Conservation (phyloP, 2,113 vertebrate genomes). For the Anoplopoma fimbria region DNA sequence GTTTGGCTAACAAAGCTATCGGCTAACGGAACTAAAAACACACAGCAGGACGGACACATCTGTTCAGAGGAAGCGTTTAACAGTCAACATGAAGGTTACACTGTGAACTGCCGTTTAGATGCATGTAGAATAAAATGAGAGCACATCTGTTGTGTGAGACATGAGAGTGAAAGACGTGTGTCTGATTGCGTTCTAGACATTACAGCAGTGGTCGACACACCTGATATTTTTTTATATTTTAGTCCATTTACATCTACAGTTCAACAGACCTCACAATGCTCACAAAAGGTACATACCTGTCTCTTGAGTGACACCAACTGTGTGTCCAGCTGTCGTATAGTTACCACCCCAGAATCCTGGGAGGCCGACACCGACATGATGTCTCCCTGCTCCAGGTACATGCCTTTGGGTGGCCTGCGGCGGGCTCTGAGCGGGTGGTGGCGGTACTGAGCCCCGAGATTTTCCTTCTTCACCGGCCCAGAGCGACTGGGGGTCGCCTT, state of each 20-base stretch:
- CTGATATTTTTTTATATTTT: background rate
- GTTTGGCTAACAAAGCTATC: no score
- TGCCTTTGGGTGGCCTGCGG: slow-evolving; percentile 91
- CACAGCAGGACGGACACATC: no score
- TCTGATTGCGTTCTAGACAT: no score
- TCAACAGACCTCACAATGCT: background rate
- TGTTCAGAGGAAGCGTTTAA: no score
- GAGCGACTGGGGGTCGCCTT: slow-evolving; percentile 73
- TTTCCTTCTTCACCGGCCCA: slow-evolving; percentile 88
- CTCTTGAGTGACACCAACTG: slow-evolving; percentile 92
- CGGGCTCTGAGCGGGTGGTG: slow-evolving; percentile 90
- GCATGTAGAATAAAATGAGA: no score
- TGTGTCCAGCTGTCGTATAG: slow-evolving; percentile 88
- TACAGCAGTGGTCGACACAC: no score
- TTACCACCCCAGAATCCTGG: slow-evolving; percentile 85
- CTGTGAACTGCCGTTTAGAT: no score
- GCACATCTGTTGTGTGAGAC: no score
- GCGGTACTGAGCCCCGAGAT: slow-evolving; percentile 88
- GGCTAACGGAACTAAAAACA: no score
- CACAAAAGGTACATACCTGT: slow-evolving; percentile 80
- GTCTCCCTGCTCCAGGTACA: slow-evolving; percentile 90
- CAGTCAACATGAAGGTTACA: no score
- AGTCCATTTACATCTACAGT: background rate
- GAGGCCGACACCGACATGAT: slow-evolving; percentile 86
- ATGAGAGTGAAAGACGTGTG: no score